Evolutionary conservation across 1,140 invertebrate species (phyloP), one percentile per base, ranked within the genome.

Genomic region (Acyrthosiphon pisum): DNA sequence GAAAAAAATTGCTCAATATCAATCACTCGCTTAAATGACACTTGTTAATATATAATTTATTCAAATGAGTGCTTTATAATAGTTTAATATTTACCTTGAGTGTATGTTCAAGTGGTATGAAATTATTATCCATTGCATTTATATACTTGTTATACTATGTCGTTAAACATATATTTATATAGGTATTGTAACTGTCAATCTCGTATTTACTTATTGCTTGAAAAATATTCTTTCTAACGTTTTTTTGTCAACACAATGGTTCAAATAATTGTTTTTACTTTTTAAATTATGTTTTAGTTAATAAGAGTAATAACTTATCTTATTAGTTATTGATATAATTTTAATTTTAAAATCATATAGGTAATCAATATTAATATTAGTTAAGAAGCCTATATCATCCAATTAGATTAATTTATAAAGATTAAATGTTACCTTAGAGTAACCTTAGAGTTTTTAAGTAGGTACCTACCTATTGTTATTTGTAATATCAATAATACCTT

Each of bases 11-110:
- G 14, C 14, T 76, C n/a, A 76, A 76, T 76, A n/a, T n/a, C n/a
- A 76, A 76, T 76, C 60, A 76, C 14, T 76, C 60, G 30, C 60
- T 14, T 3, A 76, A 76, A 76, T 76, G 60, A 76, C 60, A 76
- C 30, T 76, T 76, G 60, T 76, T 35, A 76, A 76, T 76, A 18
- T 18, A 76, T 76, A 76, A 76, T 76, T 76, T 76, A 76, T 76
- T 76, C 60, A 76, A 76, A 76, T 76, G 60, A 76, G n/a, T 76
- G 60, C 14, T 76, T n/a, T 76, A 53, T 53, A 76, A 76, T 76
- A 76, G n/a, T 76, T 76, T n/a, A 35, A n/a, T 76, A 76, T 76
- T 76, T 76, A 83, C 35, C 37, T 37, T 83, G 37, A 41, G 22
- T 37, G 6, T 83, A 22, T 83, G 37, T 83, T 83, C 37, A 37